Conservation (phyloP, 2,113 vertebrate species). For the Misgurnus anguillicaudatus region DNA sequence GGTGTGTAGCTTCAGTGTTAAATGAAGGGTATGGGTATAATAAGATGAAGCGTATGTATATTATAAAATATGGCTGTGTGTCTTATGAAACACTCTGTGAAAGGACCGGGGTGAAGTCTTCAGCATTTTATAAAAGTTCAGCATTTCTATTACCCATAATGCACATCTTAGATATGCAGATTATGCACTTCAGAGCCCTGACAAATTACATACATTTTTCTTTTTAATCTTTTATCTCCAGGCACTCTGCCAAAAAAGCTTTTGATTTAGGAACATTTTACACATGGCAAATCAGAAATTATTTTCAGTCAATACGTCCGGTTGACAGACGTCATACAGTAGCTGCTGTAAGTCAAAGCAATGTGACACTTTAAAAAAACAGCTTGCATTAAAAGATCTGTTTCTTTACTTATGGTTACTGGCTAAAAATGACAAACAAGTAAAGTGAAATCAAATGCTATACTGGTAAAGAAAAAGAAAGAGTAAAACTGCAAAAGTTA, state of each 20-base stretch:
- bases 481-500: not conserved
- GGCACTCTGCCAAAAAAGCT: not conserved
- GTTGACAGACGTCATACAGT: not conserved
- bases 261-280: slow-evolving; percentile 22
- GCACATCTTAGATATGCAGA: not conserved
- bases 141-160: slow-evolving; percentile 6
- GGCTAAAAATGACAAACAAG: slow-evolving; percentile 11
- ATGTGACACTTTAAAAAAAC: not conserved
- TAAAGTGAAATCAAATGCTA: not conserved
- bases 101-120: not conserved
- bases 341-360: not conserved
- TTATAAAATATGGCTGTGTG: no score
- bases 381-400: not conserved
- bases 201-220: slow-evolving; percentile 21
- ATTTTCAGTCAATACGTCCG: not conserved
- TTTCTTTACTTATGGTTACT: slow-evolving; percentile 6
- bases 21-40: no score
- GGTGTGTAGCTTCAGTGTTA: not conserved
- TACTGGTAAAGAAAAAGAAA: not conserved
- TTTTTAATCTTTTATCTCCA: slow-evolving; percentile 38
- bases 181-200: slow-evolving; percentile 14
- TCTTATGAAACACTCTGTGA: not conserved
- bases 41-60: no score
- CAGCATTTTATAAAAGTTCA: not conserved
- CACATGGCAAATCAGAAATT: slow-evolving; percentile 5